A percentile compares a stretch with the other conserved stretches of the same genome.
These are phyloP conservation scores for Fulmarus glacialis DNA, from an alignment of 2,113 vertebrate species.

Conservation along the genomic window DNA sequence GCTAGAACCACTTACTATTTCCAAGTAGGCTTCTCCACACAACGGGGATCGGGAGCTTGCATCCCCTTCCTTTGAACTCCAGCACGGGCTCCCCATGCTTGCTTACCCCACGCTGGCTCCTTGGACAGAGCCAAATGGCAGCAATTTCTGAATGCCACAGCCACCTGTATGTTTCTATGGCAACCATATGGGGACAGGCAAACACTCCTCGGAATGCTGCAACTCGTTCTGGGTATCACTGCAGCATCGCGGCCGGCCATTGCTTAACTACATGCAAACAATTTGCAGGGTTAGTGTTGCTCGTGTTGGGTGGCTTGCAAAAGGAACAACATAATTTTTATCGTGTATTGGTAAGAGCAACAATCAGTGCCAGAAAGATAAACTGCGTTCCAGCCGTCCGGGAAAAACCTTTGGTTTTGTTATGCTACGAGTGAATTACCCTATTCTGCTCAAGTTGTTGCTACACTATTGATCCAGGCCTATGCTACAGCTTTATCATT, in stretches of 20 bases:
- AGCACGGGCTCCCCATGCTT: not conserved
- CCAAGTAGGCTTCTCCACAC: not conserved
- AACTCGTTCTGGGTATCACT: not conserved
- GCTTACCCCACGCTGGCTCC: not conserved
- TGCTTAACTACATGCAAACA: not conserved
- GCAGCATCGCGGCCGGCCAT: fast-evolving
- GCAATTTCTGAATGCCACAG: fast-evolving
- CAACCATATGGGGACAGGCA: not conserved
- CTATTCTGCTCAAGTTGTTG: not conserved
- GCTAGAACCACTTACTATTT: not conserved
- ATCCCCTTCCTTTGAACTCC: not conserved
- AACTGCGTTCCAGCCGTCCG: fast-evolving
- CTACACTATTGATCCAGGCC: not conserved
- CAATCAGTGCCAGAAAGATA: not conserved
- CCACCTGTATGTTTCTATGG: fast-evolving
- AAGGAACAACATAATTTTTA: not conserved
- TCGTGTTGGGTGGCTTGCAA: fast-evolving
- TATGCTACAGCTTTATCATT: not conserved
- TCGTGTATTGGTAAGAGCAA: not conserved
- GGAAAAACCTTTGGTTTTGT: not conserved
- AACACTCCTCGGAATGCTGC: not conserved
- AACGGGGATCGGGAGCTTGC: not conserved
- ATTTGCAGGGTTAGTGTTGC: not conserved
- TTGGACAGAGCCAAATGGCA: not conserved
- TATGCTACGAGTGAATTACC: not conserved